These are phyloP conservation scores for Nixonia krombeini DNA, from an alignment of 1,140 invertebrate genomes.

Conservation along the genomic window DNA sequence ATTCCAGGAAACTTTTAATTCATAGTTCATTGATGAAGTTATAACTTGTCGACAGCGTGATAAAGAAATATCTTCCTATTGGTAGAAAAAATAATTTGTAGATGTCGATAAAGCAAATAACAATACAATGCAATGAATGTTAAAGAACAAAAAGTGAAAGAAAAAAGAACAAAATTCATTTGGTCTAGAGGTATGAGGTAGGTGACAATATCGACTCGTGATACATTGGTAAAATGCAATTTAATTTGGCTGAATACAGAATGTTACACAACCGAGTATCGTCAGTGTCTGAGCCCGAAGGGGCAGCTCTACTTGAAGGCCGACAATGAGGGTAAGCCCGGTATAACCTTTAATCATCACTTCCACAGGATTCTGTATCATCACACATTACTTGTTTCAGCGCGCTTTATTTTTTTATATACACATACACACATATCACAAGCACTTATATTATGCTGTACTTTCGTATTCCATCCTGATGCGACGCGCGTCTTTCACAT, in stretches of 20 bases:
- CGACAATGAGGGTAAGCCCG: slow-evolving; percentile 83
- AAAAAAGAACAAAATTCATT: slow-evolving; percentile 18
- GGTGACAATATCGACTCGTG: slow-evolving; percentile 27
- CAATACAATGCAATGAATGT: neutral
- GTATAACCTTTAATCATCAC: slow-evolving; percentile 68
- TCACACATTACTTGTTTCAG: slow-evolving; percentile 47
- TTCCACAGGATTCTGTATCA: slow-evolving; percentile 63
- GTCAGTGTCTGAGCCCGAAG: slow-evolving; percentile 79
- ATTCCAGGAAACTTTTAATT: no score
- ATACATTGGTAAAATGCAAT: slow-evolving; percentile 55
- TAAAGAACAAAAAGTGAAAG: slow-evolving; percentile 5
- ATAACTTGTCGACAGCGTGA: no score
- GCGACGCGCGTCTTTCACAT: slow-evolving; percentile 8
- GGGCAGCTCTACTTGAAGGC: slow-evolving; percentile 85
- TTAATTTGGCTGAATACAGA: slow-evolving; percentile 73
- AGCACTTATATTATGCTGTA: neutral
- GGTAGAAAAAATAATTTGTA: no score
- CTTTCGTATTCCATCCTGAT: neutral
- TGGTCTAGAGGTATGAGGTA: slow-evolving; percentile 36
- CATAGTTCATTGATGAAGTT: no score
- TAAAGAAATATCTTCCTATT: slow-evolving; percentile 10
- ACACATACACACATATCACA: slow-evolving; percentile 26
- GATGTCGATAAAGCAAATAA: no score
- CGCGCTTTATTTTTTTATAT: slow-evolving; percentile 35
- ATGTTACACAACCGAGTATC: slow-evolving; percentile 75